phyloP scores from a whole-genome alignment of 2,888 invertebrate species.

The Mythimna loreyi region DNA sequence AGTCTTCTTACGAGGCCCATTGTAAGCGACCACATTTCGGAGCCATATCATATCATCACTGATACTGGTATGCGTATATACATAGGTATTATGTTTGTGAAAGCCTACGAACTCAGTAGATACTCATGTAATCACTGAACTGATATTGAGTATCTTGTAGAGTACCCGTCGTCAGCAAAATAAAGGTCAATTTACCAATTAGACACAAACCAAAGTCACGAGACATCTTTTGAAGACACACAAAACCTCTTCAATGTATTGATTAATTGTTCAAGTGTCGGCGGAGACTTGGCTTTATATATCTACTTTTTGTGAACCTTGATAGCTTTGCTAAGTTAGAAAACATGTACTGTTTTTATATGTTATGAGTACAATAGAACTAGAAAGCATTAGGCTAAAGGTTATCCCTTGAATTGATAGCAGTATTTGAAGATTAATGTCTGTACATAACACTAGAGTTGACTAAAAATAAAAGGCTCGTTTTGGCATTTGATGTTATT shows the following conservation, averaged over 20 bases:
- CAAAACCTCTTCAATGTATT: constrained; percentile 44
- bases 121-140: constrained; percentile 27
- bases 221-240: constrained; percentile 49
- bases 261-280: constrained; percentile 52
- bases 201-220: constrained; percentile 38
- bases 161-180: constrained; percentile 7
- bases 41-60: no score
- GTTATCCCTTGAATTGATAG: not conserved
- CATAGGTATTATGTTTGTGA: not conserved
- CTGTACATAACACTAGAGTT: no score
- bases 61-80: no score
- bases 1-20: no score
- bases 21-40: no score
- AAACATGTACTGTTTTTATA: constrained; percentile 28
- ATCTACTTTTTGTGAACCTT: constrained; percentile 32
- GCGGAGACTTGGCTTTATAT: not conserved
- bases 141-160: constrained; percentile 1
- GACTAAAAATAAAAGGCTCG: no score
- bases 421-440: not conserved
- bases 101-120: not conserved
- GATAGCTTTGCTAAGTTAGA: constrained; percentile 24
- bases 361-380: not conserved
- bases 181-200: constrained; percentile 51
- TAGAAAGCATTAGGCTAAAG: not conserved
- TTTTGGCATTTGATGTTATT: no score